phyloP scores from a whole-genome alignment of 2,888 invertebrate species.

The Allygus modestus region DNA sequence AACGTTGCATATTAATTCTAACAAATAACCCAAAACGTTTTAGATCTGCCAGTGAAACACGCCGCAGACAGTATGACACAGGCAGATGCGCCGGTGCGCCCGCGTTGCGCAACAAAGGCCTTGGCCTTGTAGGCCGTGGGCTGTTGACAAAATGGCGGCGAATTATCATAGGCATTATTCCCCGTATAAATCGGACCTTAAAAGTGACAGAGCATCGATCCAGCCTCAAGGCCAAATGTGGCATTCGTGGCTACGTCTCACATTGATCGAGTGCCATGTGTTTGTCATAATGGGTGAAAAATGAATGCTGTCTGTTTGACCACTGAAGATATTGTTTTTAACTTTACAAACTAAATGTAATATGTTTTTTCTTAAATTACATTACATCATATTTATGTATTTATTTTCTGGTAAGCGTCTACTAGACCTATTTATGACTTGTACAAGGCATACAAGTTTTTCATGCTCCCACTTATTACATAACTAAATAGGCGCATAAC shows the following conservation, averaged over 20 bases:
- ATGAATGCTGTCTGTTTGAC: background rate
- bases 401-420: too few relatives aligned
- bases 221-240: conserved; percentile 13
- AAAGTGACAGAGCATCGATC: conserved; percentile 39
- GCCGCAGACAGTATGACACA: background rate
- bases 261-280: background rate
- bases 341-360: too few relatives aligned
- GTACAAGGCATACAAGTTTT: too few relatives aligned
- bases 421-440: too few relatives aligned
- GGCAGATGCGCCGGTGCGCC: conserved; percentile 6
- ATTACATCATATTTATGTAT: too few relatives aligned
- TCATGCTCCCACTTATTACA: too few relatives aligned
- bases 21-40: too few relatives aligned
- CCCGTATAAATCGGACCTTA: conserved; percentile 30
- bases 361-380: too few relatives aligned
- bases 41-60: background rate
- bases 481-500: too few relatives aligned
- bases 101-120: conserved; percentile 30
- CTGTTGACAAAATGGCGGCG: conserved; percentile 45
- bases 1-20: too few relatives aligned
- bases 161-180: conserved; percentile 43
- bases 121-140: conserved; percentile 41
- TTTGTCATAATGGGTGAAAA: conserved; percentile 9
- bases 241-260: background rate
- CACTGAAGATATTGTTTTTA: too few relatives aligned